Evolutionary conservation across 1,140 invertebrate species (phyloP), one percentile per base, ranked within the genome.

Genomic region (Aporrectodea caliginosa): DNA sequence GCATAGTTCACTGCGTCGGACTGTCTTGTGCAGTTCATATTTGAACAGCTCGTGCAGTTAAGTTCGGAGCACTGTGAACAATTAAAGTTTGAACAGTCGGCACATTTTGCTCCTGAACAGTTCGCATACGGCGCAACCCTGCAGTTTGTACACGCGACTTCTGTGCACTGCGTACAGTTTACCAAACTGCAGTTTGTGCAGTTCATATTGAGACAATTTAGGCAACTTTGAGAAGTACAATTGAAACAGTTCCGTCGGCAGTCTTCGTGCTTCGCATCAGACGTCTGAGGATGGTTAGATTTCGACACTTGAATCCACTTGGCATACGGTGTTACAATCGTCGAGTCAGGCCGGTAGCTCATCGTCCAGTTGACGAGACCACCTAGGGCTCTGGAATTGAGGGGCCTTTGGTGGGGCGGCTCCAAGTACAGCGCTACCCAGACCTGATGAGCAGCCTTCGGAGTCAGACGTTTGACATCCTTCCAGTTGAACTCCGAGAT

Each of bases 321-420:
- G 86, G 96, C 95, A 85, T 98, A 98, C 0, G 96, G 96, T 0
- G 95, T 92, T 1, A 97, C 95, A 81, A 98, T 92, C 84, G 97
- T 95, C 32, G 94, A 96, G 85, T 98, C 96, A 6, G 92, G 91
- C 58, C 96, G 90, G 86, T 93, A 98, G 2, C 82, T 86, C 27
- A 81, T 93, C 30, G 95, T 97, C 95, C 95, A 97, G 89, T 98
- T 97, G 86, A 95, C 78, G 2, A 33, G 77, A 27, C 43, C 35
- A n/a, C 30, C 0, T 31, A 35, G 35, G 22, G 6, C 27, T 34
- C 27, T 1, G 22, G 30, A 30, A 69, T 69, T 16, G 2, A 16
- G 27, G 43, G 6, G 0, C 1, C 14, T 0, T 1, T 30, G 29
- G 29, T 58, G 75, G 43, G 30, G 75, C 2, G 31, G 58, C 29